Conservation (phyloP, 1,140 invertebrate species). For the Bombus ignitus region DNA sequence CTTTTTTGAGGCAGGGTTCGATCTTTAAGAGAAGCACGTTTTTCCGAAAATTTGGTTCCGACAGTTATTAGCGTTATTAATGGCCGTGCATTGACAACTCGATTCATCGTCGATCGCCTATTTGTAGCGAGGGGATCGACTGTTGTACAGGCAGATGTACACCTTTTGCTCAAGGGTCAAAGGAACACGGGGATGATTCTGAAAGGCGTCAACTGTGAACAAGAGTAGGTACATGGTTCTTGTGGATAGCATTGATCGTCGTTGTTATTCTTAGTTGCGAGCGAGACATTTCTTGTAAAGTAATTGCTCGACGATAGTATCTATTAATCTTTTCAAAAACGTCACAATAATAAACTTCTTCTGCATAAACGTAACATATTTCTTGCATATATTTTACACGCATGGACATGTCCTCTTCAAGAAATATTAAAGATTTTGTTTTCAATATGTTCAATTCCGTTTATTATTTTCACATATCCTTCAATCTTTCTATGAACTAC, state of each 20-base stretch:
- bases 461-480: no score
- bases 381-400: no score
- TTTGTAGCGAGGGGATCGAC: constrained; percentile 53
- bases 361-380: no score
- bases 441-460: no score
- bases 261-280: neutral
- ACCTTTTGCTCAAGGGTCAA: constrained; percentile 36
- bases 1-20: neutral
- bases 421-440: no score
- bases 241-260: neutral
- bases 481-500: no score
- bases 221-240: neutral
- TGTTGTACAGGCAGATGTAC: constrained; percentile 60
- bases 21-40: constrained; percentile 41
- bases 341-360: no score
- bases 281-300: neutral
- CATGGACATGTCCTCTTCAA: no score
- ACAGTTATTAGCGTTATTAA: constrained; percentile 82
- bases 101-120: constrained; percentile 64
- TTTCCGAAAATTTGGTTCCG: constrained; percentile 65
- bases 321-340: no score
- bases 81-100: constrained; percentile 74
- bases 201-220: constrained; percentile 29
- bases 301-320: neutral
- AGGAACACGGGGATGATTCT: constrained; percentile 30